Evolutionary conservation across 2,888 invertebrate species (phyloP).

Genomic region (Trissolcus brochymenae): DNA sequence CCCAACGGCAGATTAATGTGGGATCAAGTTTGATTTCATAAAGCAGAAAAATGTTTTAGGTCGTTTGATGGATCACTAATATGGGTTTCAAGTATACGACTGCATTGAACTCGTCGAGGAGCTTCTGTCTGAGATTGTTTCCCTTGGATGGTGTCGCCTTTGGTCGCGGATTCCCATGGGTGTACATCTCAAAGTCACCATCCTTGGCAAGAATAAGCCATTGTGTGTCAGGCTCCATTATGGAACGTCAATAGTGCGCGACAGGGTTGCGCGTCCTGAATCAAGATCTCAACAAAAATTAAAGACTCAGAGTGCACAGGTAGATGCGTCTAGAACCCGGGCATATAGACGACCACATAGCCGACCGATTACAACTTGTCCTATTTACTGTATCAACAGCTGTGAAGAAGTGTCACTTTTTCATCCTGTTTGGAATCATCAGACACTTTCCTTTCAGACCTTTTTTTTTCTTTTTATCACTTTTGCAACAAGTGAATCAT

Average conservation of each 20-base stretch:
- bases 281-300: constrained; percentile 66
- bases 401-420: constrained; percentile 1
- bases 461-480: background rate
- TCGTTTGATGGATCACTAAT: constrained; percentile 66
- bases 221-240: constrained; percentile 55
- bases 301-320: constrained; percentile 59
- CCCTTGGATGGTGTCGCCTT: constrained; percentile 16
- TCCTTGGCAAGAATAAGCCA: constrained; percentile 33
- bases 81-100: constrained; percentile 53
- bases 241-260: constrained; percentile 60
- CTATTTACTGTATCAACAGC: constrained; percentile 20
- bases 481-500: background rate
- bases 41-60: constrained; percentile 53
- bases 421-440: no score
- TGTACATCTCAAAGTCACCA: constrained; percentile 68
- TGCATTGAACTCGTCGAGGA: constrained; percentile 41
- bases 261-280: constrained; percentile 56
- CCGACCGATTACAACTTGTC: constrained; percentile 50
- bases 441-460: constrained; percentile 17
- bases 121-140: constrained; percentile 42
- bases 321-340: constrained; percentile 64
- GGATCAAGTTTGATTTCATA: constrained; percentile 59
- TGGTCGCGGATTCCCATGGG: constrained; percentile 74
- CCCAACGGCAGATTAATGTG: constrained; percentile 66
- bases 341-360: constrained; percentile 67